Evolutionary conservation across 1,140 invertebrate species (phyloP), one percentile per base, ranked within the genome.

Genomic region (Drosophila virilis): DNA sequence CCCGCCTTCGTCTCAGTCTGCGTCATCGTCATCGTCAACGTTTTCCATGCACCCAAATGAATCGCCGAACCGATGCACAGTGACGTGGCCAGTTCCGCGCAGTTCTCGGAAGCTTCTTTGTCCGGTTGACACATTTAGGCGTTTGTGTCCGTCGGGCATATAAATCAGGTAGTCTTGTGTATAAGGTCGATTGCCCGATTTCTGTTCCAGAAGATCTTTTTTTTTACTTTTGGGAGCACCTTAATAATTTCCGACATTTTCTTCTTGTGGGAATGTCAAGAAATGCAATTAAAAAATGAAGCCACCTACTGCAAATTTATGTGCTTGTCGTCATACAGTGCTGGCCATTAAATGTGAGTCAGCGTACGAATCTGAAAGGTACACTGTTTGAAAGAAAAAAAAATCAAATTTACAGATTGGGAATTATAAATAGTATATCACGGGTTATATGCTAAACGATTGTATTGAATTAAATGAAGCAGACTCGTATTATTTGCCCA

Each of bases 71-170:
- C 43, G 42, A 46, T 32, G 22, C 28, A 9, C 10, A 43, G n/a
- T 40, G 9, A 51, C 48, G 45, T 51, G 45, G 42, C 55, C 65
- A 58, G 43, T 59, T 51, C 50, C 51, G 58, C 32, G 48, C 13
- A 13, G 42, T 54, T 70, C 70, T 76, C 46, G n/a, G 10, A 13
- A 54, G 15, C 32, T 58, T 67, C 66, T 59, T 80, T 77, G 69
- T 77, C 32, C n/a, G 43, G 9, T 55, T 58, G 45, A 74, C 45
- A 61, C 65, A 66, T 69, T 77, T 81, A 62, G 57, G 22, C 5
- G 38, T 22, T 52, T 42, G 8, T 22, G 37, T 35, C 6, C 35
- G 15, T 13, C 9, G 33, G 5, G 12, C 32, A 48, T 43, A 55
- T 68, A 57, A 62, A 62, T 77, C 65, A 46, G 17, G 35, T 10